Base-by-base conservation (phyloP, 1,140 invertebrate genomes). In the Achroia grisella region DNA sequence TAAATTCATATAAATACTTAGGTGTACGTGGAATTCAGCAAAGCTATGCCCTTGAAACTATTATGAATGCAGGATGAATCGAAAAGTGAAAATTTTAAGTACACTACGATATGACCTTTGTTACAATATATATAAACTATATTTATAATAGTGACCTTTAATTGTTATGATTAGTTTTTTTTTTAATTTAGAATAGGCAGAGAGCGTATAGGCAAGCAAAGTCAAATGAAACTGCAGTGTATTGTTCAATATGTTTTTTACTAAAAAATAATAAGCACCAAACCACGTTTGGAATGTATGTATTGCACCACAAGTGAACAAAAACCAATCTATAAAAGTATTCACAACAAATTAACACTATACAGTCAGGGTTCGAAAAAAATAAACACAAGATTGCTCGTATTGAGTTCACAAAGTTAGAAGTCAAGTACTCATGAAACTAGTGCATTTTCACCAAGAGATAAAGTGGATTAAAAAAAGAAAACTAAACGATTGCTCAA, bases 221-320 rank as follows among this genome's bases (percentile, higher is more conserved):
- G 44, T 55, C 51, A 83, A 84, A 80, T 80, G 68, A 84, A 81
- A 81, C 70, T 69, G 35, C 72, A 75, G 46, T 55, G 15, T 50
- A 62, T 75, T 59, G 75, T 79, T 77, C 63, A 71, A 77, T 76
- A 78, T 61, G 69, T 23, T 23, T 23, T 23, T 77, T 78, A 79
- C 82, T 74, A 80, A 78, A 64, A 23, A 73, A 71, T 74, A 80
- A 80, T 78, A 84, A 84, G 77, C 80, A 84, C 80, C 80, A 84
- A 84, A 84, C 80, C 71, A 80, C 48, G 77, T 84, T 84, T 80
- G 80, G 80, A 84, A 84, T 84, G 80, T 82, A 77, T 74, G 74
- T 84, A 84, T 84, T 84, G 80, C 80, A 84, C 78, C 73, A 81
- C 71, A 67, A 55, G 45, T 62, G 64, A 77, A 80, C 68, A 75